Evolutionary conservation across 1,140 invertebrate species (phyloP).

Genomic region (Nasonia giraulti): DNA sequence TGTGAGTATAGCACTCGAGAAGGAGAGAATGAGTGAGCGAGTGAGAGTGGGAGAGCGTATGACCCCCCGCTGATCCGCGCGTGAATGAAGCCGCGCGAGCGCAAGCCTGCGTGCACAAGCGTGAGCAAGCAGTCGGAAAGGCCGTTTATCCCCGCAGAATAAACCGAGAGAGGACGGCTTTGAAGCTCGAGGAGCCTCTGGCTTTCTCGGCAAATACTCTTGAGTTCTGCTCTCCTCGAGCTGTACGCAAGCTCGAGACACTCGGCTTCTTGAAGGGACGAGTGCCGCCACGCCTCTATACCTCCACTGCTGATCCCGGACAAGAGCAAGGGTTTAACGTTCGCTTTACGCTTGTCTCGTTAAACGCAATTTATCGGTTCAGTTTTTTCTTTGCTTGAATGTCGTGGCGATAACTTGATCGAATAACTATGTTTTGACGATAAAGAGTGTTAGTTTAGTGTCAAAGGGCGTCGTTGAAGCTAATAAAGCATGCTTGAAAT

Average conservation of each 20-base stretch:
- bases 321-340: neutral
- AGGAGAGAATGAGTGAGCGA: neutral
- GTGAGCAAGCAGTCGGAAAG: neutral
- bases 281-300: neutral
- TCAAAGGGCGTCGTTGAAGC: too few species aligned
- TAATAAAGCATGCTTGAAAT: neutral
- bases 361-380: too few species aligned
- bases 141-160: neutral
- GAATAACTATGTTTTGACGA: too few species aligned
- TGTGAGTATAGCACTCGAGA: slow-evolving; percentile 81
- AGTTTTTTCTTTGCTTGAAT: too few species aligned
- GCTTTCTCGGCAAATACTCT: slow-evolving; percentile 44
- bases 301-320: neutral
- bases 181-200: slow-evolving; percentile 11
- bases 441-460: too few species aligned
- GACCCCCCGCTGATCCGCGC: neutral
- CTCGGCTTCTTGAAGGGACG: slow-evolving; percentile 12
- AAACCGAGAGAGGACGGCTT: slow-evolving; percentile 28
- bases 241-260: slow-evolving; percentile 3
- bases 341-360: too few species aligned
- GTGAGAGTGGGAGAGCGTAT: neutral
- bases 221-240: neutral
- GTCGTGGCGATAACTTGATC: too few species aligned
- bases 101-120: neutral
- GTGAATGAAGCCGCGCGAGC: neutral